Base-by-base conservation (phyloP, 2,888 invertebrate genomes). In the Salticus scenicus region DNA sequence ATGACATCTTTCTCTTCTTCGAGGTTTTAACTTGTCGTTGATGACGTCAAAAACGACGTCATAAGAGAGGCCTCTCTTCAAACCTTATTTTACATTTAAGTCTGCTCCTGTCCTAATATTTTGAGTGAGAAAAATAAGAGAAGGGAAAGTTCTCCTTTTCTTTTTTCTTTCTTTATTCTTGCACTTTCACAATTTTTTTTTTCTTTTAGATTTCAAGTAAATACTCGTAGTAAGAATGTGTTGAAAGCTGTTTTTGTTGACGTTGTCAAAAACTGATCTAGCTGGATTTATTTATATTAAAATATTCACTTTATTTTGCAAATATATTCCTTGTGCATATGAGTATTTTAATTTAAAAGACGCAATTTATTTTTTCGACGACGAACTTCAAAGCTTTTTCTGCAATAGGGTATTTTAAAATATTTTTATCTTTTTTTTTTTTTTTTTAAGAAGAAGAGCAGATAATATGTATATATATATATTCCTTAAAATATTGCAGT, bases 31-130 rank as follows among this genome's bases (percentile, higher is more conserved):
- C 70, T 33, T 17, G 70, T 28, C 28, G 28, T 27, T 42, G 70
- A 31, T 81, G 75, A 81, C 81, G 81, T 81, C 81, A 66, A 30
- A 57, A 70, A 42, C 41, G 41, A 64, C 81, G 81, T 81, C 81
- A 81, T 30, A 81, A 81, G 75, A 81, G 70, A 24, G 12, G 33
- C 69, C n/a, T n/a, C n/a, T 28, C 74, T 81, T 42, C 37, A 64
- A 70, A 63, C 12, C 73, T 51, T 69, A 67, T n/a, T 80, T 80
- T 57, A 80, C 73, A 80, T 80, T 70, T 72, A 70, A 72, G 30
- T 66, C 31, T 31, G 30, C 66, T 30, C 64, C 71, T 42, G 64
- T 64, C 73, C 28, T 66, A 30, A 66, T 66, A 66, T 66, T 66
- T 66, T 30, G 31, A 30, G 30, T 66, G 12, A 24, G 57, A 24